A percentile compares a stretch with the other conserved stretches of the same genome.
phyloP scores from a whole-genome alignment of 1,140 invertebrate genomes.

The Aradophagus sp. region DNA sequence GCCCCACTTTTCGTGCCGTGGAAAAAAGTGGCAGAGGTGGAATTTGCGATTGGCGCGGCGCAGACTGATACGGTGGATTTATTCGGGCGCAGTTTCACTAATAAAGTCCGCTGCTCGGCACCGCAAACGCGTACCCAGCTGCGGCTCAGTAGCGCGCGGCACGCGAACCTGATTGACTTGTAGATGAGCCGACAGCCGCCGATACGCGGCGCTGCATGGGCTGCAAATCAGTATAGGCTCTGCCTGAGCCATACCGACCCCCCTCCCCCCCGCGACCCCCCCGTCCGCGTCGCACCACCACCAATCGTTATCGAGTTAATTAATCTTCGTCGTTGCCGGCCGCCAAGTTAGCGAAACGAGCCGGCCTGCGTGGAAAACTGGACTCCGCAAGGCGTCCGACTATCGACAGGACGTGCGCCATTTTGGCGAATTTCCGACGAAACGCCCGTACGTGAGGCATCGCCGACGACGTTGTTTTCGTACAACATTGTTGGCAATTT shows the following conservation, averaged over 20 bases:
- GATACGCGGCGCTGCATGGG: constrained; percentile 58
- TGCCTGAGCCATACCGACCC: constrained; percentile 15
- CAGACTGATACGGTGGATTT: constrained; percentile 37
- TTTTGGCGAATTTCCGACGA: constrained; percentile 49
- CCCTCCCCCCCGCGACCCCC: background rate
- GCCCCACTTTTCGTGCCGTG: too few species aligned
- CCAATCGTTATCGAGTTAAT: constrained; percentile 72
- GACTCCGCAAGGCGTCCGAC: constrained; percentile 27
- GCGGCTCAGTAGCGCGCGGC: constrained; percentile 65
- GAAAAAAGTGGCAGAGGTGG: too few species aligned
- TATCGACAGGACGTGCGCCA: constrained; percentile 36
- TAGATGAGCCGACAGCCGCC: constrained; percentile 73
- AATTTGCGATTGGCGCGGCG: constrained; percentile 14
- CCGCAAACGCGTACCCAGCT: constrained; percentile 33
- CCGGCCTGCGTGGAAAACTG: constrained; percentile 40
- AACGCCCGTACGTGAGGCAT: constrained; percentile 15
- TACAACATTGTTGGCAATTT: too few species aligned
- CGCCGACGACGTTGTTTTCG: too few species aligned
- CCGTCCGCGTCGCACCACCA: constrained; percentile 37
- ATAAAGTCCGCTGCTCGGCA: constrained; percentile 41
- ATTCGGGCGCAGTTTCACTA: constrained; percentile 44
- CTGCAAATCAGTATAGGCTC: constrained; percentile 32
- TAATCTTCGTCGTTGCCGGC: constrained; percentile 68
- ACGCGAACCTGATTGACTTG: constrained; percentile 75
- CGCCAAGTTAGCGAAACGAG: constrained; percentile 36